These are phyloP conservation scores for Liopterus haemorrhoidalis DNA, from an alignment of 2,888 invertebrate species.

Conservation along the genomic window DNA sequence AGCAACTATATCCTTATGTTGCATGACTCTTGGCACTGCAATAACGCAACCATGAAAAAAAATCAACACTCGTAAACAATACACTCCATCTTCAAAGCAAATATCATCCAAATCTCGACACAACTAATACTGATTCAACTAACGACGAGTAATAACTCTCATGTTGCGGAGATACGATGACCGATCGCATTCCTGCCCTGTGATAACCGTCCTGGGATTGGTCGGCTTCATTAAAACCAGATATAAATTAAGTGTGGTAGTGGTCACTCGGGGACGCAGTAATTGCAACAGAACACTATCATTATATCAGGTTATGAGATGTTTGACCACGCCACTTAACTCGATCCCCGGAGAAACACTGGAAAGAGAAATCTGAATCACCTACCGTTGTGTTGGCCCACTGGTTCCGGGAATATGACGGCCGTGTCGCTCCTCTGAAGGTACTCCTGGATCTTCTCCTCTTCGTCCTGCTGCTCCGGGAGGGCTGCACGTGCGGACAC, in stretches of 20 bases:
- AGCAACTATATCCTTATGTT: slow-evolving; percentile 45
- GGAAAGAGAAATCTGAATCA: neutral
- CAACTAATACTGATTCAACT: no score
- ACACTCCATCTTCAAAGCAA: slow-evolving; percentile 19
- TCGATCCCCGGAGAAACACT: neutral
- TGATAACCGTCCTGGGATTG: no score
- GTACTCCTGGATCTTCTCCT: slow-evolving; percentile 47
- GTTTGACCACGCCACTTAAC: slow-evolving; percentile 17
- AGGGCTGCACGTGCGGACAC: slow-evolving; percentile 37
- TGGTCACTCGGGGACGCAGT: neutral
- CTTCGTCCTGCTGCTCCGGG: slow-evolving; percentile 36
- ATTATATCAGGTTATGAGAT: slow-evolving; percentile 22
- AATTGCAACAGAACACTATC: slow-evolving; percentile 16
- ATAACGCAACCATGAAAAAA: slow-evolving; percentile 26
- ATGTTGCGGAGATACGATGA: no score
- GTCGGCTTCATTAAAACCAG: no score
- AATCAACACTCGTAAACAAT: slow-evolving; percentile 25
- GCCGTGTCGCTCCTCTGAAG: slow-evolving; percentile 50
- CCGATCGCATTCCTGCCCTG: no score
- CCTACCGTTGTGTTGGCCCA: slow-evolving; percentile 35
- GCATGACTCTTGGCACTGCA: slow-evolving; percentile 35
- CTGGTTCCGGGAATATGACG: slow-evolving; percentile 49
- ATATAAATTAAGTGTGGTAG: neutral
- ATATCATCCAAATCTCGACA: no score
- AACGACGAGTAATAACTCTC: no score